phyloP scores from a whole-genome alignment of 2,797 vertebrate species.

The Argya squamiceps region DNA sequence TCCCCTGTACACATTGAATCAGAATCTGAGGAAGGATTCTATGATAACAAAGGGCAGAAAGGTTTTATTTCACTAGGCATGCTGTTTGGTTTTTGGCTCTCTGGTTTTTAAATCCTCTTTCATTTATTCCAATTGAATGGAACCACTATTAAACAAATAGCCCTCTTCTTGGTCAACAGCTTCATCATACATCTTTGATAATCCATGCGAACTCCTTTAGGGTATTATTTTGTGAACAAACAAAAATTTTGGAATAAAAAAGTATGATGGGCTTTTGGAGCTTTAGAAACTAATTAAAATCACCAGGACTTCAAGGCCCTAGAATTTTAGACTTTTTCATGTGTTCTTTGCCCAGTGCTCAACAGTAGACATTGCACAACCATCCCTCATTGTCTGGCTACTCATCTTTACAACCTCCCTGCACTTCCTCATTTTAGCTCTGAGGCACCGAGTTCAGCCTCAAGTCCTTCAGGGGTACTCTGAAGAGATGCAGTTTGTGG shows the following conservation, averaged over 20 bases:
- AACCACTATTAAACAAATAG: not conserved
- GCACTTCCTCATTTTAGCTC: not conserved
- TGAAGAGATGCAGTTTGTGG: conserved; percentile 17
- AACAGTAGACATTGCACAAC: not conserved
- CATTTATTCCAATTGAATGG: not conserved
- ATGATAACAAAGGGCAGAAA: not conserved
- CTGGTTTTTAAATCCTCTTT: not conserved
- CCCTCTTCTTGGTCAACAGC: not conserved
- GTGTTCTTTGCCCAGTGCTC: not conserved
- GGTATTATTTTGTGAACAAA: not conserved
- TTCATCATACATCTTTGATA: not conserved
- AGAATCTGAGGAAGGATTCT: not conserved
- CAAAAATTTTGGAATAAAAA: not conserved
- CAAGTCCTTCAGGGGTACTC: not conserved
- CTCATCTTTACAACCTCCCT: not conserved
- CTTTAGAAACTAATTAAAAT: not conserved
- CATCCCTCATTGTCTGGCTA: not conserved
- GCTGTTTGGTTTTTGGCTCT: not conserved
- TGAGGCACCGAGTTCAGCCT: not conserved
- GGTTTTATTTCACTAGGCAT: not conserved
- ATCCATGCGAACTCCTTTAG: not conserved
- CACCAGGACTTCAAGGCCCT: not conserved
- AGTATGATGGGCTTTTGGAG: not conserved
- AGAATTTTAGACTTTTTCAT: not conserved
- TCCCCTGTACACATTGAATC: not conserved